A percentile compares a stretch with the other conserved stretches of the same genome.
phyloP scores from a whole-genome alignment of 2,797 vertebrate genomes.

The Otolemur crassicaudatus region DNA sequence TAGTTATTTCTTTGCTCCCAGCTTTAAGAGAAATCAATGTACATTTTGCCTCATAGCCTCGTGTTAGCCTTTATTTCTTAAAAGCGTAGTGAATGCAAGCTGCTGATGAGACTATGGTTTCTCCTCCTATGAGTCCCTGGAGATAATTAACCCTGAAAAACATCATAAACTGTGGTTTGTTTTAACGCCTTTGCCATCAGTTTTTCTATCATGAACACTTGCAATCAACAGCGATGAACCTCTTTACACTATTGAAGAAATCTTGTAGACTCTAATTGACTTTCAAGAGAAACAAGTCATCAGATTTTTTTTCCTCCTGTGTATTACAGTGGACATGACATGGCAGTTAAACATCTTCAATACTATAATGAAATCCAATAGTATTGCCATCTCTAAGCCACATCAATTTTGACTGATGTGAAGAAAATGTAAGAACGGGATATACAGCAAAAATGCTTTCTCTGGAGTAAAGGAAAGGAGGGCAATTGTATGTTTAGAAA shows the following conservation, averaged over 20 bases:
- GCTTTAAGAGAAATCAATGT: not conserved
- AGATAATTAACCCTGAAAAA: constrained; percentile 58
- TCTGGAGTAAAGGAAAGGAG: not conserved
- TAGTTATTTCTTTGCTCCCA: not conserved
- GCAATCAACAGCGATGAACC: not conserved
- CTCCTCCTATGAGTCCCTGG: not conserved
- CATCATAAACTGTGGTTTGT: constrained; percentile 7
- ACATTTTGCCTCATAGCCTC: not conserved
- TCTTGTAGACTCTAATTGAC: constrained; percentile 39
- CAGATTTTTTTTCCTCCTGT: not conserved
- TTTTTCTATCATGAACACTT: constrained; percentile 51
- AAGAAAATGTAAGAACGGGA: not conserved
- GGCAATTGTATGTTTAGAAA: not conserved
- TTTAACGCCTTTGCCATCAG: constrained; percentile 39
- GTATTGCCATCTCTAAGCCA: not conserved
- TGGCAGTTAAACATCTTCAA: not conserved
- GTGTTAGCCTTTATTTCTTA: constrained; percentile 13
- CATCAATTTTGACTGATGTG: not conserved
- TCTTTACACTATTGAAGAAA: constrained; percentile 44
- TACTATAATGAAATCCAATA: not conserved
- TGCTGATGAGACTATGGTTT: not conserved
- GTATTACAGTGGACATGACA: not conserved
- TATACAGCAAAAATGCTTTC: not conserved
- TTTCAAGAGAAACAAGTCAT: constrained; percentile 57
- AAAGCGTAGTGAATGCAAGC: not conserved